A percentile compares a stretch with the other conserved stretches of the same genome.
These are phyloP conservation scores for Oopsacas minuta DNA, from an alignment of 37 sponge, comb jelly and placozoan species.

Conservation along the genomic window DNA sequence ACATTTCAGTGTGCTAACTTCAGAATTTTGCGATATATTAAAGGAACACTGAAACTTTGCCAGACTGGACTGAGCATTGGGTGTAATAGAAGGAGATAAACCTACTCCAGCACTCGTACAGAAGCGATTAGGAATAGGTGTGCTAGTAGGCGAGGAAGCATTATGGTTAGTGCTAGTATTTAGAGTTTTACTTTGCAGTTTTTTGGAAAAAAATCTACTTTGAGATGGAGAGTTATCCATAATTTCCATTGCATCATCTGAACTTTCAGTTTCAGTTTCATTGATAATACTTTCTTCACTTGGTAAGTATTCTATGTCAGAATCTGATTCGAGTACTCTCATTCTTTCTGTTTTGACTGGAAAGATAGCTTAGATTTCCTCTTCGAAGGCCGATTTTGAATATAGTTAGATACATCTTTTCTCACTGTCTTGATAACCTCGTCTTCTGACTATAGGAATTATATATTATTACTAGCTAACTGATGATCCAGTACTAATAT, in stretches of 20 bases:
- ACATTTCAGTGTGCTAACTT: not conserved
- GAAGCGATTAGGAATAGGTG: not conserved
- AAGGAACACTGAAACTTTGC: not conserved
- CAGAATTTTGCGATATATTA: not conserved
- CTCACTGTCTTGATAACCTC: not conserved
- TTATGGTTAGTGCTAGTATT: not conserved
- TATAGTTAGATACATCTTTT: not conserved
- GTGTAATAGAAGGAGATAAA: not conserved
- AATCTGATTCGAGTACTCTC: not conserved
- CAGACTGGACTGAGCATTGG: not conserved
- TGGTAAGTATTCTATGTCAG: not conserved
- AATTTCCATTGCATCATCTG: slow-evolving; percentile 7
- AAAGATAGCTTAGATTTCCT: not conserved
- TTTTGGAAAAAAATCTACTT: not conserved
- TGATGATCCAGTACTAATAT: too few relatives aligned
- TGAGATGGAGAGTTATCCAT: not conserved
- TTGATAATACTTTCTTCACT: not conserved
- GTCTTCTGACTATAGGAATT: not conserved
- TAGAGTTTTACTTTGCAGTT: not conserved
- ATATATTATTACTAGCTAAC: too few relatives aligned
- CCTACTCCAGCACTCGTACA: not conserved
- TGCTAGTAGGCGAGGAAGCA: not conserved
- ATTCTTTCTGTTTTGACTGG: not conserved
- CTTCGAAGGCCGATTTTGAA: not conserved
- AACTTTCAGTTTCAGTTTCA: not conserved